Base-by-base conservation (phyloP, 2,113 vertebrate species). In the Ivindomyrus marchei region DNA sequence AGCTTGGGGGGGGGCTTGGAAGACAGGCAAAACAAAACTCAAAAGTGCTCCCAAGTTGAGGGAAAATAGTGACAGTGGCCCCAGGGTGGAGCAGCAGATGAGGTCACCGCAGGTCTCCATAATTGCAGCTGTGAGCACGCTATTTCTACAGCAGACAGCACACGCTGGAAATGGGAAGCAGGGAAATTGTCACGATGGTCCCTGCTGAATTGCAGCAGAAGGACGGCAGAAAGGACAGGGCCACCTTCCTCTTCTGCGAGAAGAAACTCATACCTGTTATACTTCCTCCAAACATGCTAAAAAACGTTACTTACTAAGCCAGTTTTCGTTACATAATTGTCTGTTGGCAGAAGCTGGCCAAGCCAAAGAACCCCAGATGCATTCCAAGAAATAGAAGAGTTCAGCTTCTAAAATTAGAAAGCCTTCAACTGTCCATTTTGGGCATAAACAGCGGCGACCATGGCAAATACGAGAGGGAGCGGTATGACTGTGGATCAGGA, bases 401-500 rank as follows among this genome's bases (percentile, higher is more conserved):
- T 36, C 27, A 39, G 27, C 31, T 36, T 39, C 70, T 77, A 77
- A 77, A 77, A 39, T 39, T 77, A 77, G 31, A 77, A 77, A 77
- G 31, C 70, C 31, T 77, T 77, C 31, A 17, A 31, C 31, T 77
- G 70, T 77, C 70, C 70, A 77, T 77, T 77, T 31, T 77, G 13
- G 31, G 70, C 70, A 39, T 77, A 58, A 88, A 56, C 52, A 6
- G n/a, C 15, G 1, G n/a, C 10, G 31, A 77, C 31, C 9, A 39
- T 17, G 10, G 39, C 13, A 66, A 50, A 27, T 42, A 36, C 13
- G 11, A 31, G 39, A 27, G 7, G 0, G 42, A 39, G 56, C 3
- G 45, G 90, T 86, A 90, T 91, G 92, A 93, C 92, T 90, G 90
- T 42, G 90, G 91, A 90, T 89, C 36, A 13, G 53, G 90, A 89